Base-by-base conservation (phyloP, 2,113 vertebrate species). In the Phasianus colchicus region DNA sequence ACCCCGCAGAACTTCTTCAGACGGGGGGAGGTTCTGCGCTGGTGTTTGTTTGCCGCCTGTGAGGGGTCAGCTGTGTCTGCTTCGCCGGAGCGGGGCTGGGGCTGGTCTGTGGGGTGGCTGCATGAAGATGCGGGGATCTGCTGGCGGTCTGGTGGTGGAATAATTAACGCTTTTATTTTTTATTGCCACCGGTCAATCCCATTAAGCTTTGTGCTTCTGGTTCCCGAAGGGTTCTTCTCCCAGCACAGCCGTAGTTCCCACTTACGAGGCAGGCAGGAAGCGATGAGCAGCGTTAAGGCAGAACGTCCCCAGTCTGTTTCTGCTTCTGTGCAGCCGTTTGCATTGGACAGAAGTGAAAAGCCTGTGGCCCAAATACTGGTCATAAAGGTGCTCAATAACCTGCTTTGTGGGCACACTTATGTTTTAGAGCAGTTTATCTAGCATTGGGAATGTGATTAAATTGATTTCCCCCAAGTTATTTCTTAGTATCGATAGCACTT, bases 201-300 rank as follows among this genome's bases (percentile, higher is more conserved):
- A 0, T 32, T 13, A 10, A 81, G 6, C 12, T 43, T 27, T 2
- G 9, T 13, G 43, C 21, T 36, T 69, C 22, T 10, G 20, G 0
- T 43, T 36, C 14, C 22, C n/a, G 0, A 1, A 16, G 38, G 25
- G 66, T 54, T 60, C 19, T n/a, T 52, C 36, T 40, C 1, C 0
- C 27, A 6, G 4, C 3, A 1, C 19, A 11, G 2, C 34, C 21
- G 0, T 3, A 3, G 11, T 22, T 70, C 48, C 15, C 11, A 1
- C 11, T 64, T 24, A 3, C 4, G 13, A 61, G 36, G 15, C 47
- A 32, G 1, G 12, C 38, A 9, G 40, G 67, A 73, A 85, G 50
- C 58, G 8, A 3, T 27, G 11, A 2, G 15, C 45, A 0, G 43
- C 3, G 0, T 9, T 32, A 13, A 22, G 40, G 0, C 9, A 6